phyloP scores from a whole-genome alignment of 1,140 invertebrate genomes.

The Euborellia annulipes region DNA sequence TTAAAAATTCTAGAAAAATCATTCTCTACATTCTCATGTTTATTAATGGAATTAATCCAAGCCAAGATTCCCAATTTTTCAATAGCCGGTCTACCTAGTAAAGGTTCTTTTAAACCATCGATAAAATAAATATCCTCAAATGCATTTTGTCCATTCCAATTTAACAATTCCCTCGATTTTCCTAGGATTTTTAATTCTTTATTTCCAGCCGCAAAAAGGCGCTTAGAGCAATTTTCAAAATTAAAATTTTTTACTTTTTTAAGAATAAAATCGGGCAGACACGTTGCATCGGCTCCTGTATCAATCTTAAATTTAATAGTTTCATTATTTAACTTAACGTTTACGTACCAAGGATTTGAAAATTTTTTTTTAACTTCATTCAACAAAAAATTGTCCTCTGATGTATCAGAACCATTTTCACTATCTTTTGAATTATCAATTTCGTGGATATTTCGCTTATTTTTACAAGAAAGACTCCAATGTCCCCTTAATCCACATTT shows the following conservation, averaged over 20 bases:
- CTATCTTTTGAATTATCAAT: neutral
- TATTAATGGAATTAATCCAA: neutral
- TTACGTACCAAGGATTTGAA: neutral
- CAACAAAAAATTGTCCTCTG: neutral
- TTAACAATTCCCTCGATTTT: neutral
- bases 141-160: neutral
- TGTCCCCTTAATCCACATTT: neutral
- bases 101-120: neutral
- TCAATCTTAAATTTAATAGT: neutral
- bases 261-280: neutral
- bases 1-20: slow-evolving; percentile 1
- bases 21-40: neutral
- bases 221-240: neutral
- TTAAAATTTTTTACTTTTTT: neutral
- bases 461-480: neutral
- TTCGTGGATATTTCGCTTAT: neutral
- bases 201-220: neutral
- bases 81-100: neutral
- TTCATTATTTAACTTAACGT: neutral
- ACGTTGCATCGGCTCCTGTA: neutral
- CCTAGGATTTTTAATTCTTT: neutral
- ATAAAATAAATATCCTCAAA: neutral
- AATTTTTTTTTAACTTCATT: neutral
- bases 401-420: neutral
- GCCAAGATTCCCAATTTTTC: neutral